Evolutionary conservation across 2,797 vertebrate genomes (phyloP), one percentile per base, ranked within the genome.

Genomic region (Enteromius paludinosus): DNA sequence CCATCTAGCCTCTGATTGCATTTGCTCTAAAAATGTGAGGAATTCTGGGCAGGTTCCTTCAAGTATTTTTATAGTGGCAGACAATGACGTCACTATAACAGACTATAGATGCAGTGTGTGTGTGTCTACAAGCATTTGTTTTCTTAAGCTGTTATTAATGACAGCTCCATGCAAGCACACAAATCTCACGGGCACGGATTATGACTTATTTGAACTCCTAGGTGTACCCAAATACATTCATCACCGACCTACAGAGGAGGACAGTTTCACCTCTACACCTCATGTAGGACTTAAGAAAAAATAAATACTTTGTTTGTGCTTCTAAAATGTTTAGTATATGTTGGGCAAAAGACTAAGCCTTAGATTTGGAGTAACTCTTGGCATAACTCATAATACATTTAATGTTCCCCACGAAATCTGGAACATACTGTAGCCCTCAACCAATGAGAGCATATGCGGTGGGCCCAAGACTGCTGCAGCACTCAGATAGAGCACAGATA

Each of bases 81-180:
- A 87, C 47, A 70, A 43, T 78, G 77, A 82, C 79, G 61, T 82
- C 80, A 85, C 79, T 69, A 12, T 56, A 17, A 84, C 61, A 78
- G 28, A 65, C 62, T 80, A 78, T 72, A 78, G 77, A 87, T 78
- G 56, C 74, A 43, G 38, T 74, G 72, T 82, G 64, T 64, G 79
- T 78, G 68, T 80, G 79, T 78, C 62, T 78, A 41, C 61, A 66
- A 56, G 80, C 23, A 5, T 68, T 62, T 74, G 64, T 75, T 78
- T 86, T 84, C 71, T 81, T 66, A 71, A 38, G 85, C 83, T 70
- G 83, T 88, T 87, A 90, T 89, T 90, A 84, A 83, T 83, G 77
- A 87, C 78, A 52, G 38, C 64, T 79, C 49, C 64, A 70, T 88
- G 86, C 83, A 81, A 72, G 41, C 84, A 66, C 78, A 49, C 75